Evolutionary conservation across 2,113 vertebrate genomes (phyloP).

Genomic region (Oxyura jamaicensis): DNA sequence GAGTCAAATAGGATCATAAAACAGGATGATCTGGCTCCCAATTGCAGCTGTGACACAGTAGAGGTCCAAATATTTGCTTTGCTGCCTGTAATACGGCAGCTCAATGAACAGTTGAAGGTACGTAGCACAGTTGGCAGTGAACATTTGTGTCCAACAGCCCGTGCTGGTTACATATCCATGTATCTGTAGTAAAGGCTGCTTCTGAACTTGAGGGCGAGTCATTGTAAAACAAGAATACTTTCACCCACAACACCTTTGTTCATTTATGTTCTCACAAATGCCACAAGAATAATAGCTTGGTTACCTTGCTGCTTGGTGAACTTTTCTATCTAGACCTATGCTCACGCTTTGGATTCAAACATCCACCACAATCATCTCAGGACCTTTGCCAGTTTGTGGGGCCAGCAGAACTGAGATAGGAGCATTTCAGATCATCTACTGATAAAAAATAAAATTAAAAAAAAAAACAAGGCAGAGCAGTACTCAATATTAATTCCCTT

Average conservation of each 20-base stretch:
- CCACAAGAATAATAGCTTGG: neutral
- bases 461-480: neutral
- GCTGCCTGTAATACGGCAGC: neutral
- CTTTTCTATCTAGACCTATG: neutral
- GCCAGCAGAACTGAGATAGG: neutral
- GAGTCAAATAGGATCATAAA: neutral
- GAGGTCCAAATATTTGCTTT: neutral
- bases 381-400: neutral
- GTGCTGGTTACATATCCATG: neutral
- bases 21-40: neutral
- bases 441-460: neutral
- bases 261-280: neutral
- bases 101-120: neutral
- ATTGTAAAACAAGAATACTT: neutral
- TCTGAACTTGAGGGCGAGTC: neutral
- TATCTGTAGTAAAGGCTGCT: neutral
- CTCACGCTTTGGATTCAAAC: neutral
- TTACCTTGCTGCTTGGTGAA: neutral
- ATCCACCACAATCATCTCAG: neutral
- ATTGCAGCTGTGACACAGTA: neutral
- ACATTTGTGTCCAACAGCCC: neutral
- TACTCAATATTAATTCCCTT: neutral
- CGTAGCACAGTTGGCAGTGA: neutral
- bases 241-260: neutral
- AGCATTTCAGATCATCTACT: neutral